Evolutionary conservation across 2,888 invertebrate genomes (phyloP).

Genomic region (Ophion slaviceki): DNA sequence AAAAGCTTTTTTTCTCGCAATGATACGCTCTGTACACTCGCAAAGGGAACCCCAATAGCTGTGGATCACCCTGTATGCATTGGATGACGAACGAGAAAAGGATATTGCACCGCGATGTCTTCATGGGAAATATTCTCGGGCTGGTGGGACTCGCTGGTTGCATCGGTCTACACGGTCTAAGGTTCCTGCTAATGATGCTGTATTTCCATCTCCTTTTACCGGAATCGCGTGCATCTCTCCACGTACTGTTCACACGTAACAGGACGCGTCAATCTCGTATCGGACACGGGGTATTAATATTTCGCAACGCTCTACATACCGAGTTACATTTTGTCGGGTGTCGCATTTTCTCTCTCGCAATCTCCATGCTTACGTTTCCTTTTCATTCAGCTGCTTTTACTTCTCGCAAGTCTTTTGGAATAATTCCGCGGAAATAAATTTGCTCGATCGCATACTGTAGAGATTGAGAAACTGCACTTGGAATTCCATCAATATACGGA

Average conservation of each 20-base stretch:
- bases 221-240: neutral
- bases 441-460: no score
- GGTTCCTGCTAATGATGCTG: slow-evolving; percentile 32
- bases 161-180: slow-evolving; percentile 55
- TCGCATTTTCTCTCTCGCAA: neutral
- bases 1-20: no score
- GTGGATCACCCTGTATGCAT: neutral
- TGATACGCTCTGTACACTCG: no score
- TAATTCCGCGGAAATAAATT: no score
- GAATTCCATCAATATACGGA: neutral
- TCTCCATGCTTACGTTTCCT: neutral
- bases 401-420: neutral
- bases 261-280: slow-evolving; percentile 31
- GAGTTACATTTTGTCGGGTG: slow-evolving; percentile 40
- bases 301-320: slow-evolving; percentile 9
- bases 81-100: slow-evolving; percentile 3
- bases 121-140: slow-evolving; percentile 39
- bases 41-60: neutral
- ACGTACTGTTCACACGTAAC: slow-evolving; percentile 22
- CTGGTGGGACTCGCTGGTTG: slow-evolving; percentile 38
- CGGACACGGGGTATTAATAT: slow-evolving; percentile 11
- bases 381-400: neutral
- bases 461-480: neutral
- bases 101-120: slow-evolving; percentile 42
- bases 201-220: slow-evolving; percentile 27